Base-by-base conservation (phyloP, 2,113 vertebrate genomes). In the Scolopax mira region DNA sequence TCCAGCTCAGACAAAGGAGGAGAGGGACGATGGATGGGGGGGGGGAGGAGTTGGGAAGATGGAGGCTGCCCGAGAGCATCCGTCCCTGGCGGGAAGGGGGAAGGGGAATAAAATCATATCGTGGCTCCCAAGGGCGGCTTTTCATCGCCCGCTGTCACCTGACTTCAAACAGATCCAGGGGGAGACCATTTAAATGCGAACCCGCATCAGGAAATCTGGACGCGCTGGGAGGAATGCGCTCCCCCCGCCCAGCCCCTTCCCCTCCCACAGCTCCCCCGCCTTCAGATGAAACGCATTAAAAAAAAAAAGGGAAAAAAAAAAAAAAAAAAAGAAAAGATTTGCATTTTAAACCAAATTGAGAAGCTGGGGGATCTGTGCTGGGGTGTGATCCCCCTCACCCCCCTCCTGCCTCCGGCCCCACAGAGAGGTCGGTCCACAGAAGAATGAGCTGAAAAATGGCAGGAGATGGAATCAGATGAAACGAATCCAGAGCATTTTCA, bases 321-420 rank as follows among this genome's bases (percentile, higher is more conserved):
- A 16, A 46, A 6, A n/a, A 31, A 69, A 79, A 12, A 77, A 23
- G 24, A 41, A 15, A 8, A 31, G 6, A 37, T 78, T 81, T 85
- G 91, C 83, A 90, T 90, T 94, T 96, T 90, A 77, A 95, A 95
- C 84, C 84, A 69, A 94, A 91, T 87, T 91, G 80, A 89, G 88
- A 78, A 72, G 65, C 61, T 18, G 22, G n/a, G 37, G 71, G 73
- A 75, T 61, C n/a, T 10, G 64, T 4, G 8, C 7, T 4, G 6
- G 66, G 79, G 52, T 2, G 44, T 6, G 8, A 69, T 66, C 77
- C 70, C 74, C 87, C 64, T 28, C 4, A 2, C 15, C 72, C 55
- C 72, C 81, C 51, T 70, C 88, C 61, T 18, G 44, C 79, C 30
- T 46, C n/a, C 14, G 6, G 79, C 90, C 92, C 80, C 88, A 22